These are phyloP conservation scores for Melanostoma mellinum DNA, from an alignment of 2,888 invertebrate genomes.

Conservation along the genomic window DNA sequence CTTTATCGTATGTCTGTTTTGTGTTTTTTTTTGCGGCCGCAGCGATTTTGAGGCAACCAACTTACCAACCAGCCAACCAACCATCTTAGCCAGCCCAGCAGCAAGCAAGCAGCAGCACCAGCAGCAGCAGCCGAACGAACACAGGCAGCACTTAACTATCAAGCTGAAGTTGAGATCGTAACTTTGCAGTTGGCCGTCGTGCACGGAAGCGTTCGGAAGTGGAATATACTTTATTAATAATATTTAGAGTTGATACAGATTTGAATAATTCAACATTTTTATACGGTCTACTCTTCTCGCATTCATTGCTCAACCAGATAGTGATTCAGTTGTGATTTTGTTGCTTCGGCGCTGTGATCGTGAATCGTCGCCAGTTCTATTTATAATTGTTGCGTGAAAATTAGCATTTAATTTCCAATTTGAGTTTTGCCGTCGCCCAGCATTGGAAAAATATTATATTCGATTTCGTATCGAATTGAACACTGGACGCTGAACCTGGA, in stretches of 20 bases:
- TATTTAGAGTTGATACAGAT: constrained; percentile 77
- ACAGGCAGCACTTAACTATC: constrained; percentile 81
- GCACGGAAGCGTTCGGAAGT: constrained; percentile 83
- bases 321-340: constrained; percentile 64
- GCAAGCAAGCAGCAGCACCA: constrained; percentile 61
- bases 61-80: constrained; percentile 63
- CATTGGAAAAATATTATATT: constrained; percentile 24
- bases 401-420: constrained; percentile 24
- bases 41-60: constrained; percentile 70
- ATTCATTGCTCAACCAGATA: constrained; percentile 58
- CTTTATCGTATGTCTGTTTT: constrained; percentile 64
- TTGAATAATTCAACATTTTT: constrained; percentile 68
- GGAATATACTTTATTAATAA: constrained; percentile 82
- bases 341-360: constrained; percentile 48
- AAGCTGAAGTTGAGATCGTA: constrained; percentile 82
- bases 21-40: constrained; percentile 65
- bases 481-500: neutral
- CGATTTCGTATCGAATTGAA: constrained; percentile 22
- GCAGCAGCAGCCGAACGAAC: constrained; percentile 76
- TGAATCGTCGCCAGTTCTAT: constrained; percentile 3
- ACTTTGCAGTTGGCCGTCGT: constrained; percentile 82
- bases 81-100: constrained; percentile 60
- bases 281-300: constrained; percentile 36
- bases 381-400: constrained; percentile 14
- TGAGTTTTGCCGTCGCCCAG: constrained; percentile 58